These are phyloP conservation scores for Pseudochromis fuscus DNA, from an alignment of 2,797 vertebrate genomes.

Conservation along the genomic window DNA sequence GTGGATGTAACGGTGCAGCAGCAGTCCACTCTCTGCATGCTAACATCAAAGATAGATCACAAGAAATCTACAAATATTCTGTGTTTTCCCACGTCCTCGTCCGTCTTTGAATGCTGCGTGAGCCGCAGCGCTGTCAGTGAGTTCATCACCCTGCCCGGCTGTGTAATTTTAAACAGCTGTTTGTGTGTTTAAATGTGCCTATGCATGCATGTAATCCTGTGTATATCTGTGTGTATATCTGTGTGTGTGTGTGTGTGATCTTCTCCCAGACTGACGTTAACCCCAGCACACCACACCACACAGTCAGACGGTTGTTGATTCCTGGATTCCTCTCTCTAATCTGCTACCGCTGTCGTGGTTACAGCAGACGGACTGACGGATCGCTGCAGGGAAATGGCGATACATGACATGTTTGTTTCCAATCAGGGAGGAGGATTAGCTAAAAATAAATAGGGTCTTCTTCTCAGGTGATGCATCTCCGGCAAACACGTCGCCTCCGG, in stretches of 20 bases:
- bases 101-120: conserved; percentile 70
- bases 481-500: conserved; percentile 10
- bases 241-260: conserved; percentile 44
- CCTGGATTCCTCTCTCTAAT: conserved; percentile 75
- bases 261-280: conserved; percentile 68
- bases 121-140: conserved; percentile 69
- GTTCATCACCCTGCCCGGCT: conserved; percentile 75
- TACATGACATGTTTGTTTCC: conserved; percentile 77
- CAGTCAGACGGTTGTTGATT: conserved; percentile 76
- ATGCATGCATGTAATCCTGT: conserved; percentile 58
- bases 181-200: conserved; percentile 49
- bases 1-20: not conserved
- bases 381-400: conserved; percentile 67
- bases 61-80: conserved; percentile 47
- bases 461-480: conserved; percentile 72
- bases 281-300: conserved; percentile 69
- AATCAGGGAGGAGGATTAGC: conserved; percentile 69
- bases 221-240: conserved; percentile 34
- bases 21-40: conserved; percentile 1
- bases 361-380: conserved; percentile 65
- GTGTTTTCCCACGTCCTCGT: conserved; percentile 63
- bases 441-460: conserved; percentile 62
- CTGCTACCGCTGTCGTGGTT: conserved; percentile 67
- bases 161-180: conserved; percentile 81
- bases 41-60: conserved; percentile 43